Evolutionary conservation across 2,888 invertebrate species (phyloP), one percentile per base, ranked within the genome.

Genomic region (Galeopsomyia nigrocyanea): DNA sequence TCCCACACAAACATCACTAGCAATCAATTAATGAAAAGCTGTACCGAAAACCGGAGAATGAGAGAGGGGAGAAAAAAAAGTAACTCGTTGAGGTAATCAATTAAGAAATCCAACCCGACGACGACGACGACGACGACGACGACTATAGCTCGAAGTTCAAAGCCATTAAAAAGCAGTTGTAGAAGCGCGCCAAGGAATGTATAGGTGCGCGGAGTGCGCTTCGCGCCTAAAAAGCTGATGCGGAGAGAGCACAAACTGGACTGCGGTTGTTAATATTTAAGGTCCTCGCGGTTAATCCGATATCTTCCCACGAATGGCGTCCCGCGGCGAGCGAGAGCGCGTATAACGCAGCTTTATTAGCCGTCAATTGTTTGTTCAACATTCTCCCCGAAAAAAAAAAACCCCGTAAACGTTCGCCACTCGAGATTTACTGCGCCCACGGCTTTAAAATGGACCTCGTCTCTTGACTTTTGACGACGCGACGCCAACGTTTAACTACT

Each of bases 331-430:
- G 84, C 74, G 83, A 78, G 26, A 26, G 26, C 26, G 76, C 78
- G 46, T 14, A 16, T 17, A 26, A 80, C 78, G 81, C 77, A 80
- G 81, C 83, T 85, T 86, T 85, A 86, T 85, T 86, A 85, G 83
- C 83, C 84, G 83, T 84, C 85, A 84, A 85, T 86, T 85, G 86
- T 86, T 86, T 86, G 86, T 85, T 82, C 84, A 84, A 85, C 84
- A 85, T 86, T 84, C 84, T 83, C 82, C 26, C 26, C n/a, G n/a
- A n/a, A n/a, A n/a, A n/a, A n/a, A 83, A 85, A 65, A 85, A 83
- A 79, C 82, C 81, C 84, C 83, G 82, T 85, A 85, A 85, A 85
- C 79, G 85, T 84, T 82, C 78, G 74, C 74, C 77, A 72, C 22
- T 75, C 68, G 80, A 84, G 85, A 85, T 85, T 85, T 85, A 85